Evolutionary conservation across 2,888 invertebrate genomes (phyloP).

Genomic region (Gasteruption jaculator): DNA sequence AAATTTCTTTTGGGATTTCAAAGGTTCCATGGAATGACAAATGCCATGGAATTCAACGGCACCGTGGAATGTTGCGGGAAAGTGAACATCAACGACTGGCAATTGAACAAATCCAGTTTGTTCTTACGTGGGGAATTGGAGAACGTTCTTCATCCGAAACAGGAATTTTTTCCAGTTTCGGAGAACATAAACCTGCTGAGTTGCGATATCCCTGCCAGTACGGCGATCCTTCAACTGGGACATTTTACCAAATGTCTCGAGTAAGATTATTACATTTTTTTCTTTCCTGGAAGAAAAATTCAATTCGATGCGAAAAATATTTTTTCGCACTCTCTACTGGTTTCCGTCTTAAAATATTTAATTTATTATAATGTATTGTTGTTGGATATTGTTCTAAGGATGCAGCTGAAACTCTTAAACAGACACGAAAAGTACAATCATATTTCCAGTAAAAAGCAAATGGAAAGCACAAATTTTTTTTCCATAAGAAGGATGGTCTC

Average conservation of each 20-base stretch:
- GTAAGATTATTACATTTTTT: constrained; percentile 27
- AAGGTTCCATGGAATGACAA: too few relatives aligned
- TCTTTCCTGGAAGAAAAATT: too few relatives aligned
- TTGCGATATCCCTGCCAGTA: constrained; percentile 29
- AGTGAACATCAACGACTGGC: constrained; percentile 41
- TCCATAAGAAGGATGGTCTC: constrained; percentile 31
- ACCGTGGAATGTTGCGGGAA: constrained; percentile 41
- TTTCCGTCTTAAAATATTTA: too few relatives aligned
- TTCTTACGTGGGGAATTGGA: constrained; percentile 32
- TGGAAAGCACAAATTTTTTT: constrained; percentile 30
- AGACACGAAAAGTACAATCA: constrained; percentile 29
- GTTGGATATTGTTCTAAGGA: constrained; percentile 26
- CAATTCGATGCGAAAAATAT: too few relatives aligned
- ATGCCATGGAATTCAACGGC: constrained; percentile 31
- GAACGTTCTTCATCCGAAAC: constrained; percentile 26
- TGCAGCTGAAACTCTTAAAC: constrained; percentile 34
- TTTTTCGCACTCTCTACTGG: too few relatives aligned
- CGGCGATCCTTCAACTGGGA: constrained; percentile 34
- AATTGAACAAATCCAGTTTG: constrained; percentile 30
- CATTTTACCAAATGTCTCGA: constrained; percentile 37
- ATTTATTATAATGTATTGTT: neutral
- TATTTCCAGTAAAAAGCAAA: constrained; percentile 3
- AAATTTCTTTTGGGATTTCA: too few relatives aligned
- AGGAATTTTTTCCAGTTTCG: constrained; percentile 16
- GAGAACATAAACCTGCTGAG: constrained; percentile 32